Percentiles rank a stretch among this genome's conserved stretches.
Evolutionary conservation across 2,113 vertebrate species (phyloP).

Genomic region (Anolis sagrei): DNA sequence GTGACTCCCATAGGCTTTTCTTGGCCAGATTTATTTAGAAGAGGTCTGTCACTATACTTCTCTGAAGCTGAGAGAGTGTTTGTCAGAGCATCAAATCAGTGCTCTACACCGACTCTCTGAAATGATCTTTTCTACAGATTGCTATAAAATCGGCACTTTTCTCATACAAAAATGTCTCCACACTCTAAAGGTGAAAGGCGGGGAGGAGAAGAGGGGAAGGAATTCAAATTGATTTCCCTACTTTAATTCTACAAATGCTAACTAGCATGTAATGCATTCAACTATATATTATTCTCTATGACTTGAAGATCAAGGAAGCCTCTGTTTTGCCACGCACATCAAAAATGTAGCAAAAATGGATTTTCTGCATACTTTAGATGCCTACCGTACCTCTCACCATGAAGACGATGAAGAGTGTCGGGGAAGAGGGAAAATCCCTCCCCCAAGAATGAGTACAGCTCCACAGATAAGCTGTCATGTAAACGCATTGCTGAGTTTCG

Average conservation of each 20-base stretch:
- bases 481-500: slow-evolving; percentile 33
- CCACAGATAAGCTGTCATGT: slow-evolving; percentile 31
- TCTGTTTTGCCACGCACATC: slow-evolving; percentile 28
- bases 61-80: too few species aligned
- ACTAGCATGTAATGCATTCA: slow-evolving; percentile 10
- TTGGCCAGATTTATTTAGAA: too few species aligned
- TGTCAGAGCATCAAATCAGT: too few species aligned
- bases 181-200: background rate
- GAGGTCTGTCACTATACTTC: too few species aligned
- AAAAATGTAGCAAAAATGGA: slow-evolving; percentile 37
- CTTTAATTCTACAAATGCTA: slow-evolving; percentile 46
- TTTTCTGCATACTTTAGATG: slow-evolving; percentile 53
- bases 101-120: too few species aligned
- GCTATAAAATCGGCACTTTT: background rate
- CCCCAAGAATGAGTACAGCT: background rate
- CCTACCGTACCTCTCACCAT: slow-evolving; percentile 9
- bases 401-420: slow-evolving; percentile 26
- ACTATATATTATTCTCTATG: slow-evolving; percentile 1
- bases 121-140: background rate
- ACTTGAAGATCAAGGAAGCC: slow-evolving; percentile 51
- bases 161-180: background rate
- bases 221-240: slow-evolving; percentile 1
- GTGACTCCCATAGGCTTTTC: too few species aligned
- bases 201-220: background rate
- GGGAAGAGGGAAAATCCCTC: background rate